Base-by-base conservation (phyloP, 2,113 vertebrate genomes). In the Albula glossodonta region DNA sequence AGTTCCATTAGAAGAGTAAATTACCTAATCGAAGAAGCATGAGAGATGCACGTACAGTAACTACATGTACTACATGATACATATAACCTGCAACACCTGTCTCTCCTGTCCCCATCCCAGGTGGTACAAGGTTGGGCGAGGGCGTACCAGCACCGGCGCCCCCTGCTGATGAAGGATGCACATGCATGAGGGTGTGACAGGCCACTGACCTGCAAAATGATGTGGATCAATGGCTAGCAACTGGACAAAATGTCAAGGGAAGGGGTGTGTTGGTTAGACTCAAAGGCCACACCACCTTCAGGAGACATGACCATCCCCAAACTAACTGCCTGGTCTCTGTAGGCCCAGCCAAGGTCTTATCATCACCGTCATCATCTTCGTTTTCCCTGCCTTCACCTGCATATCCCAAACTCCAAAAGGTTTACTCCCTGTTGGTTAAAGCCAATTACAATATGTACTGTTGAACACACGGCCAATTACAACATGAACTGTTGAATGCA, bases 111-210 rank as follows among this genome's bases (percentile, higher is more conserved):
- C 85, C 70, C n/a, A 17, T 41, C 15, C 31, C 93, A 98, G 97
- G 93, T 97, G 90, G 91, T 96, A 13, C 96, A 95, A 0, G 92
- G 96, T 60, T 98, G 97, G 97, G 95, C 95, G 48, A 94, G 93
- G 86, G 86, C 93, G 8, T 96, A 96, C 86, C 96, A 96, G 0
- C 94, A 97, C 87, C 94, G 92, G 25, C 94, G 93, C 53, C 93
- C 96, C 89, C 94, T 95, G 0, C 93, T 96, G 25, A 83, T 94
- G 89, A 96, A 97, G 87, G 92, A 96, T 56, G 89, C 90, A 17
- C 89, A 88, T 13, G 94, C 93, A 78, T 96, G 93, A 96, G 60
- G 51, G 22, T 11, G 70, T 87, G 41, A 78, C 48, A 48, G n/a
- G 77, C 53, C 13, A 83, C n/a, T 19, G 63, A n/a, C 56, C 80